Conservation (phyloP, 2,113 vertebrate genomes). For the Tachycineta bicolor region DNA sequence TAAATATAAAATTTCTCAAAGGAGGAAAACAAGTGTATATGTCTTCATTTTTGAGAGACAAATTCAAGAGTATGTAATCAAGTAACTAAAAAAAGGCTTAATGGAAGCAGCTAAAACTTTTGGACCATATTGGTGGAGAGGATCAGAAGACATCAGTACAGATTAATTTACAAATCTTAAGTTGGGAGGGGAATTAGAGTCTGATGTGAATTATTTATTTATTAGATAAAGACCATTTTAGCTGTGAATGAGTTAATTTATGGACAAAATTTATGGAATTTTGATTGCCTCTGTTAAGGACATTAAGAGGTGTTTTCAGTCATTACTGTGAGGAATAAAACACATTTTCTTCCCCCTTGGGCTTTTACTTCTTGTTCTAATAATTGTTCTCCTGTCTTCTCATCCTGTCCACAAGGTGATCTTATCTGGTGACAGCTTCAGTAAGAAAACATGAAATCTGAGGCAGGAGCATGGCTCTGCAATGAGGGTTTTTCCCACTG, state of each 20-base stretch:
- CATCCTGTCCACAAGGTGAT: background rate
- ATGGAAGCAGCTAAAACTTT: background rate
- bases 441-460: background rate
- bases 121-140: background rate
- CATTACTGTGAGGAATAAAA: background rate
- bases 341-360: background rate
- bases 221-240: background rate
- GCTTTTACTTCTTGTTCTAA: background rate
- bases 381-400: background rate
- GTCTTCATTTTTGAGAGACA: background rate
- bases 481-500: rapidly evolving
- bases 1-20: background rate
- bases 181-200: background rate
- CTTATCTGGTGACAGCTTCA: background rate
- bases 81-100: background rate
- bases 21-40: background rate
- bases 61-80: background rate
- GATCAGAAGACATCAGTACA: background rate
- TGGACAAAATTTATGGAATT: background rate
- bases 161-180: background rate
- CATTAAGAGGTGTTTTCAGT: background rate
- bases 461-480: background rate
- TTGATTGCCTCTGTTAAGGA: background rate
- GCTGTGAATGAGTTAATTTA: background rate
- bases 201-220: background rate